These are phyloP conservation scores for Ochlodes sylvanus DNA, from an alignment of 2,888 invertebrate species.

Conservation along the genomic window DNA sequence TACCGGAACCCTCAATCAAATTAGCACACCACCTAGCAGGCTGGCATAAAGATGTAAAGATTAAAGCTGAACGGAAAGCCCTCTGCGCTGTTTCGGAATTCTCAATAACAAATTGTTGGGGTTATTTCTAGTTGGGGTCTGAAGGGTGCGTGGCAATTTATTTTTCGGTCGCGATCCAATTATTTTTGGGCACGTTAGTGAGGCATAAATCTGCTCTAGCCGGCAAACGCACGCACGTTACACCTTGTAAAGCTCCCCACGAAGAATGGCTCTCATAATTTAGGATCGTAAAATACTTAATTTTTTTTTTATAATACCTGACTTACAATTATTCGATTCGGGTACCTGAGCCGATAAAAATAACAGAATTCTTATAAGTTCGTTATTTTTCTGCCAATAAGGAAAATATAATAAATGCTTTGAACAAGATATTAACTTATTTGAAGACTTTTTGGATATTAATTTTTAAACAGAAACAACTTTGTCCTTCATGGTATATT, in stretches of 20 bases:
- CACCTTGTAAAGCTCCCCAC: slow-evolving; percentile 15
- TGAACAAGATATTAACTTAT: no score
- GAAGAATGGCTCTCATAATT: slow-evolving; percentile 7
- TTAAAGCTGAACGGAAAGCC: slow-evolving; percentile 47
- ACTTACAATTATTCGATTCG: no score
- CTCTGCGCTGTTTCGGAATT: slow-evolving; percentile 58
- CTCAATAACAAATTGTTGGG: slow-evolving; percentile 72
- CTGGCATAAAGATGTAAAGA: slow-evolving; percentile 41
- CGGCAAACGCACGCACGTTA: slow-evolving; percentile 56
- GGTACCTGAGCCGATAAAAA: no score
- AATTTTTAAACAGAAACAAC: no score
- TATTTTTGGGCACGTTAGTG: slow-evolving; percentile 80
- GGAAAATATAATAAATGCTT: no score
- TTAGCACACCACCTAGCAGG: slow-evolving; percentile 23
- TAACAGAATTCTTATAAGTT: no score
- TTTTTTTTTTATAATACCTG: no score
- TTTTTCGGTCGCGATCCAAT: slow-evolving; percentile 81
- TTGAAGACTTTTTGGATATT: no score
- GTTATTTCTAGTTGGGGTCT: slow-evolving; percentile 60
- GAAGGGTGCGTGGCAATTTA: slow-evolving; percentile 67
- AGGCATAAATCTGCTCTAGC: slow-evolving; percentile 60
- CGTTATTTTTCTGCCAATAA: no score
- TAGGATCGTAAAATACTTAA: background rate
- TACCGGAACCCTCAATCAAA: background rate
- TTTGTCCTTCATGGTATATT: no score